Conservation (phyloP, 2,797 vertebrate genomes). For the Myotis findleyi region DNA sequence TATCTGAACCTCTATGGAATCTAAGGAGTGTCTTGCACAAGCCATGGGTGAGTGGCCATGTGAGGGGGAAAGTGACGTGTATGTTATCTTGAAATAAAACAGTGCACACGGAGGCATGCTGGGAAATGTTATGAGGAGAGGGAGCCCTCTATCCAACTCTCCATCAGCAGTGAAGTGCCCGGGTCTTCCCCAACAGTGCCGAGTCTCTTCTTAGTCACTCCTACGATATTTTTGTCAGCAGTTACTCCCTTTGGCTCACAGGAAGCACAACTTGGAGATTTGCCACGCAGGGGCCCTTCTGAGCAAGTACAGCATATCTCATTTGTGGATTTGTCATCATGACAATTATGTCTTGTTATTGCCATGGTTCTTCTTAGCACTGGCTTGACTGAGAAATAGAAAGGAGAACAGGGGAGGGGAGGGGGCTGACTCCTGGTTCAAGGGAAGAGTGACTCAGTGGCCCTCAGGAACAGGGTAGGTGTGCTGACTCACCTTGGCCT, state of each 20-base stretch:
- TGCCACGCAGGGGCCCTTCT: neutral
- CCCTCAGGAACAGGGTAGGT: neutral
- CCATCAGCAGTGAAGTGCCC: neutral
- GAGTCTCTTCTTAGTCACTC: neutral
- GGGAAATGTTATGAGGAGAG: neutral
- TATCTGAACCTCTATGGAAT: neutral
- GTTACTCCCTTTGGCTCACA: neutral
- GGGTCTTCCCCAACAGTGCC: neutral
- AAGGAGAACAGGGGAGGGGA: neutral
- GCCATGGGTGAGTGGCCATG: neutral
- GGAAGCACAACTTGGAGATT: neutral
- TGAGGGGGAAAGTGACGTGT: neutral
- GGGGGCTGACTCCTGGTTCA: neutral
- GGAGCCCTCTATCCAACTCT: neutral
- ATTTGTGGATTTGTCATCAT: slow-evolving; percentile 31
- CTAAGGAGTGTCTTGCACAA: neutral
- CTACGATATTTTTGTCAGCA: neutral
- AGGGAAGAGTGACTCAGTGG: slow-evolving; percentile 50
- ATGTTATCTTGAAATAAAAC: neutral
- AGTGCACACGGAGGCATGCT: neutral
- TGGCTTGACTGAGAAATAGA: slow-evolving; percentile 19
- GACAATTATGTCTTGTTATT: slow-evolving; percentile 55
- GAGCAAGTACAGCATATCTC: neutral
- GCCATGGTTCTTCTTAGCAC: neutral
- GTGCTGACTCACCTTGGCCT: slow-evolving; percentile 21